These are phyloP conservation scores for Catharus ustulatus DNA, from an alignment of 2,797 vertebrate genomes.

Conservation along the genomic window DNA sequence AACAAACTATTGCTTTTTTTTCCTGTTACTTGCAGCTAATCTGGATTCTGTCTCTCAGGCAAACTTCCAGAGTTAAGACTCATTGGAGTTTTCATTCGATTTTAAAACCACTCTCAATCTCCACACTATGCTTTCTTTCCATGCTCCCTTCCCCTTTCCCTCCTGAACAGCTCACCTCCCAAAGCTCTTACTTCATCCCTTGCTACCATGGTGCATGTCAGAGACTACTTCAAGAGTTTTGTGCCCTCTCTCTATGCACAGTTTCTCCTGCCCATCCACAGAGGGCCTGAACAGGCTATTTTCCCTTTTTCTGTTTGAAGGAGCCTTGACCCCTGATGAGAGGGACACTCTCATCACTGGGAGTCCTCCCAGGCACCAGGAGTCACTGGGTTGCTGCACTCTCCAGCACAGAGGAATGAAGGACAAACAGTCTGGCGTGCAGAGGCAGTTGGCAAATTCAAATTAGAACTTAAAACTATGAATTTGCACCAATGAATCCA, in stretches of 20 bases:
- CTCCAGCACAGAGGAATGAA: neutral
- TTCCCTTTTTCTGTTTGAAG: neutral
- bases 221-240: neutral
- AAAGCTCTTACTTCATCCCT: neutral
- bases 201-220: neutral
- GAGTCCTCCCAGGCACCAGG: neutral
- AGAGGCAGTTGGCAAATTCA: neutral
- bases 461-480: neutral
- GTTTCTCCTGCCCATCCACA: neutral
- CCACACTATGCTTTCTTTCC: neutral
- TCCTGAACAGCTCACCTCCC: neutral
- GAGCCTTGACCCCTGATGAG: neutral
- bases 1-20: constrained; percentile 23
- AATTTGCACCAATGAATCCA: neutral
- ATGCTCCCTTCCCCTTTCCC: neutral
- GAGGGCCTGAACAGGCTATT: neutral
- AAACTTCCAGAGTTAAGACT: constrained; percentile 10
- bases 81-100: neutral
- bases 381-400: neutral
- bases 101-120: constrained; percentile 18
- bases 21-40: constrained; percentile 14
- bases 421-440: neutral
- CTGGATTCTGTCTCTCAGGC: constrained; percentile 18
- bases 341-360: neutral
- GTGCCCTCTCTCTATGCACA: neutral